Evolutionary conservation across 2,113 vertebrate genomes (phyloP).

Genomic region (Amphiprion ocellaris): DNA sequence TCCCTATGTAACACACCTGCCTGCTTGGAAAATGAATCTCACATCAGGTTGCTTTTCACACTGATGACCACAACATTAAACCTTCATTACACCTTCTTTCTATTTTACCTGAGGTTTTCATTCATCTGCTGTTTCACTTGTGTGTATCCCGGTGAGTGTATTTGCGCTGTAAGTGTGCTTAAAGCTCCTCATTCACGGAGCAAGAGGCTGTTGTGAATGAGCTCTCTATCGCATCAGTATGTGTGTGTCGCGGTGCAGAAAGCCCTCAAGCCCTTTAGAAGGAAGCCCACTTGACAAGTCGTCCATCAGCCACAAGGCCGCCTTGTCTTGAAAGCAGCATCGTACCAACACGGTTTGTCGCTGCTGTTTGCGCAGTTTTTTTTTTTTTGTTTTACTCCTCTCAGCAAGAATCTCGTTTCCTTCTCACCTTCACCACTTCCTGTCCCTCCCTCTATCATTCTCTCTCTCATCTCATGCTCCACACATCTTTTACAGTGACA

Average conservation of each 20-base stretch:
- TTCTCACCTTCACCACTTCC: constrained; percentile 21
- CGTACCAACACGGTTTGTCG: neutral
- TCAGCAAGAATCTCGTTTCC: neutral
- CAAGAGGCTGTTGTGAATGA: constrained; percentile 40
- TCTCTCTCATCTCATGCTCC: constrained; percentile 27
- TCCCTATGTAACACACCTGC: neutral
- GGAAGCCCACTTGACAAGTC: constrained; percentile 13
- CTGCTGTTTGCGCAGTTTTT: neutral
- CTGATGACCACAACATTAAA: neutral
- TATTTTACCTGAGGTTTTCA: neutral
- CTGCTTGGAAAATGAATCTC: neutral
- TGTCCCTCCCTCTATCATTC: neutral
- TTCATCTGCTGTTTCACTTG: constrained; percentile 9
- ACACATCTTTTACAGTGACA: constrained; percentile 36
- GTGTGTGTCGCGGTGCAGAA: constrained; percentile 24
- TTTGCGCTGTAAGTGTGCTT: constrained; percentile 6
- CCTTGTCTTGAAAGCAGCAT: neutral
- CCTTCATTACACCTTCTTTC: neutral
- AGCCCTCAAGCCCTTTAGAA: constrained; percentile 16
- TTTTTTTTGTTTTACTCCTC: constrained; percentile 15
- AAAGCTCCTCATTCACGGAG: neutral
- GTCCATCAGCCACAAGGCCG: constrained; percentile 26
- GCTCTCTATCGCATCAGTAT: constrained; percentile 19
- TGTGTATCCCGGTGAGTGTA: neutral
- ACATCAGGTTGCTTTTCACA: neutral